A percentile compares a stretch with the other conserved stretches of the same genome.
Evolutionary conservation across 2,888 invertebrate species (phyloP).

Genomic region (Polymixis flavicincta): DNA sequence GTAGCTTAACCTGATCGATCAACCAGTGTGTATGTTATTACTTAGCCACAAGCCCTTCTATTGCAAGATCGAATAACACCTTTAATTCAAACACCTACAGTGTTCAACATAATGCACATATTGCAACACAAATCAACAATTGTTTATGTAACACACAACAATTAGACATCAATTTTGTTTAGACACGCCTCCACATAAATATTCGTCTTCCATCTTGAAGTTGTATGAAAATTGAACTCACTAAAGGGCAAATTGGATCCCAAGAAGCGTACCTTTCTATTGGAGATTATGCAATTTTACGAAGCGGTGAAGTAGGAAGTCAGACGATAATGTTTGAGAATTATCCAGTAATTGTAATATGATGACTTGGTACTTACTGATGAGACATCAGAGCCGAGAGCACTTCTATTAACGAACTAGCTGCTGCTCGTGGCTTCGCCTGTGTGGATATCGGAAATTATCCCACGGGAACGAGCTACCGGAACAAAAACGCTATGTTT

Average conservation of each 20-base stretch:
- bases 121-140: constrained; percentile 53
- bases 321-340: not conserved
- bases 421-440: no score
- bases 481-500: no score
- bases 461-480: no score
- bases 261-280: constrained; percentile 49
- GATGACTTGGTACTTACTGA: constrained; percentile 7
- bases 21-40: no score
- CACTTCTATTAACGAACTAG: no score
- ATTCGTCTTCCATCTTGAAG: constrained; percentile 55
- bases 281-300: constrained; percentile 44
- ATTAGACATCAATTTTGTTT: constrained; percentile 67
- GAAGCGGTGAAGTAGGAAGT: constrained; percentile 42
- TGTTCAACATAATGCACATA: constrained; percentile 37
- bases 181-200: constrained; percentile 67
- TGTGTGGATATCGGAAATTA: no score
- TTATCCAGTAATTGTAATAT: constrained; percentile 13
- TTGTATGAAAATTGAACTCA: constrained; percentile 62
- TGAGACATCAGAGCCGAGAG: not conserved
- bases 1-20: no score
- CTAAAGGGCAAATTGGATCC: constrained; percentile 65
- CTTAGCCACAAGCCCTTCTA: not conserved
- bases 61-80: constrained; percentile 24
- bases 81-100: constrained; percentile 34
- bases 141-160: constrained; percentile 69